Base-by-base conservation (phyloP, 1,140 invertebrate species). In the Meloidogyne hapla region DNA sequence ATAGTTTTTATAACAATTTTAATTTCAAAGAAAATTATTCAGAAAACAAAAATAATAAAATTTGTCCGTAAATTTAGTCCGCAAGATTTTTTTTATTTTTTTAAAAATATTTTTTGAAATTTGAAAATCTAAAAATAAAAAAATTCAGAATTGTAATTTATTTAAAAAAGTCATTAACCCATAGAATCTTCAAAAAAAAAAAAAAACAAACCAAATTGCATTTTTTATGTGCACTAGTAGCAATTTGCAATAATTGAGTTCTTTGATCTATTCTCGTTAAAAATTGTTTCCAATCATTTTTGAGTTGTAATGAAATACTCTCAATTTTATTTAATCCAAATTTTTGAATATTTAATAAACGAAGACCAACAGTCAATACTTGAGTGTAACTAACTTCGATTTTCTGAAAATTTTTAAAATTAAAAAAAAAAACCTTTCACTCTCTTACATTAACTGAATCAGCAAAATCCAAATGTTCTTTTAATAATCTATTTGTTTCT, bases 341-440 rank as follows among this genome's bases (percentile, higher is more conserved):
- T 33, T 48, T 38, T 25, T 65, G 61, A 5, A 56, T n/a, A n/a
- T 56, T 18, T 26, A 78, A 40, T 12, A 78, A 64, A 9, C 78
- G 77, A 40, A 38, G 40, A n/a, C 80, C 81, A 33, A 72, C 62
- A 48, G 67, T 74, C 6, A 81, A 13, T 12, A 83, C 77, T 38
- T 81, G 76, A 21, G 78, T 75, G 23, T 81, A 81, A 26, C 68
- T 79, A n/a, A 80, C 69, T 66, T 82, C 70, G 38, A 75, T 77
- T 63, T 25, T 77, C 79, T 15, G 28, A 33, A 56, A 61, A 75
- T 71, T 25, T 45, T 23, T 18, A 74, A 75, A 13, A 48, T 26
- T 12, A 75, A 25, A 21, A 1, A 26, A 26, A 26, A 10, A 38
- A 18, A 38, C 21, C n/a, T 38, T 6, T n/a, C 21, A 2, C 18